phyloP scores from a whole-genome alignment of 2,797 vertebrate genomes.

The Atherinosoma microstoma region DNA sequence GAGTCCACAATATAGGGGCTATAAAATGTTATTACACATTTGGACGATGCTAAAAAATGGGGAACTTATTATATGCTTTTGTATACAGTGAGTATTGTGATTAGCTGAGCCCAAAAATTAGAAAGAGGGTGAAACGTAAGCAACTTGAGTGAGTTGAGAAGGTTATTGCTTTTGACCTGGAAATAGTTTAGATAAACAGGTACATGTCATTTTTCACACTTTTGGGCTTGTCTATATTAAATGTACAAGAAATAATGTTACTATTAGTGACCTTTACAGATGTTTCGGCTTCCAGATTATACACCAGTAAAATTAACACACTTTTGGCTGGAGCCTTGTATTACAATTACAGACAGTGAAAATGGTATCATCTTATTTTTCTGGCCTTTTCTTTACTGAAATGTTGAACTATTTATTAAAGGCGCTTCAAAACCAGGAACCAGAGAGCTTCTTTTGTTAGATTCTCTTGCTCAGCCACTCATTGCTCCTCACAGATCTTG shows the following conservation, averaged over 20 bases:
- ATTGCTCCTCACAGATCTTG: conserved; percentile 13
- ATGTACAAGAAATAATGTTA: background rate
- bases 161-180: too few relatives aligned
- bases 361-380: background rate
- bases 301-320: background rate
- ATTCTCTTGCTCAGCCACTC: background rate
- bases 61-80: background rate
- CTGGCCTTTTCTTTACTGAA: background rate
- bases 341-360: background rate
- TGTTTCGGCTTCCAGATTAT: background rate
- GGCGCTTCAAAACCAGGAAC: background rate
- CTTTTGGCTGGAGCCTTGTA: background rate
- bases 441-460: background rate
- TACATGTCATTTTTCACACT: too few relatives aligned
- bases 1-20: background rate
- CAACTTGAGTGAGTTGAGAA: background rate
- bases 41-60: background rate
- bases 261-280: too few relatives aligned
- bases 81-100: background rate
- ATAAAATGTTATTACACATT: background rate
- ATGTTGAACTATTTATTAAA: background rate
- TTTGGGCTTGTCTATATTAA: background rate
- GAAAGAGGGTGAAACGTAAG: background rate
- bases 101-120: background rate
- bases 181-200: too few relatives aligned